phyloP scores from a whole-genome alignment of 2,797 vertebrate species.

The Gadopsis bispinosus region DNA sequence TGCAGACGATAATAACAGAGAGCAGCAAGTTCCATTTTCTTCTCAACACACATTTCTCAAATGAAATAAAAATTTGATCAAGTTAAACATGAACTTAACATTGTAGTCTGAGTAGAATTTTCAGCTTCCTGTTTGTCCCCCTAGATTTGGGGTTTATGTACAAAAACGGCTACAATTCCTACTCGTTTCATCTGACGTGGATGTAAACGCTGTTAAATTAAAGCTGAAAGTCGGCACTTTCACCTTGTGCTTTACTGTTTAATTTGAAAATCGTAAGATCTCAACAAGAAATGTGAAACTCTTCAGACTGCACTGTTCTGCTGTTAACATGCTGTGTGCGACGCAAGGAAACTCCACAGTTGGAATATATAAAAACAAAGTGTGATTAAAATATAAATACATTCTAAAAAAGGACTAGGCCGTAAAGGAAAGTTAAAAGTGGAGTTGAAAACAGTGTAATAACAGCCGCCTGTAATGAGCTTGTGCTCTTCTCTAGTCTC shows the following conservation, averaged over 20 bases:
- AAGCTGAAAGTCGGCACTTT: slow-evolving; percentile 15
- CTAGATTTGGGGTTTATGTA: neutral
- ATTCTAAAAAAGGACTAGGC: slow-evolving; percentile 3
- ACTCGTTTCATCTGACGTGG: neutral
- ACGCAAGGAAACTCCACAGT: neutral
- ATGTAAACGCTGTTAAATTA: neutral
- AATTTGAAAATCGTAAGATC: neutral
- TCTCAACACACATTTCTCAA: slow-evolving; percentile 18
- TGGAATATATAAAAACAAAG: neutral
- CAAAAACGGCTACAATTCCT: slow-evolving; percentile 1
- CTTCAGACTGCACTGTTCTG: neutral
- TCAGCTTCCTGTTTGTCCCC: neutral
- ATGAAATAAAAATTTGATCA: slow-evolving; percentile 7
- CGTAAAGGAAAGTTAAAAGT: slow-evolving; percentile 29
- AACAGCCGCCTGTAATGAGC: slow-evolving; percentile 46
- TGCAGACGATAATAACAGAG: slow-evolving; percentile 6
- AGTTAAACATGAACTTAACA: slow-evolving; percentile 5
- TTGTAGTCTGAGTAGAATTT: slow-evolving; percentile 1
- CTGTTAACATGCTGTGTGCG: neutral
- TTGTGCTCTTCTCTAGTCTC: slow-evolving; percentile 64
- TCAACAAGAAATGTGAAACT: neutral
- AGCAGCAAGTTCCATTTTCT: slow-evolving; percentile 59
- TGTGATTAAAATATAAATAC: slow-evolving; percentile 38
- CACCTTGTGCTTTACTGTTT: neutral
- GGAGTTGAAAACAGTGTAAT: slow-evolving; percentile 7